phyloP scores from a whole-genome alignment of 2,113 vertebrate species.

The Eulemur macaco region DNA sequence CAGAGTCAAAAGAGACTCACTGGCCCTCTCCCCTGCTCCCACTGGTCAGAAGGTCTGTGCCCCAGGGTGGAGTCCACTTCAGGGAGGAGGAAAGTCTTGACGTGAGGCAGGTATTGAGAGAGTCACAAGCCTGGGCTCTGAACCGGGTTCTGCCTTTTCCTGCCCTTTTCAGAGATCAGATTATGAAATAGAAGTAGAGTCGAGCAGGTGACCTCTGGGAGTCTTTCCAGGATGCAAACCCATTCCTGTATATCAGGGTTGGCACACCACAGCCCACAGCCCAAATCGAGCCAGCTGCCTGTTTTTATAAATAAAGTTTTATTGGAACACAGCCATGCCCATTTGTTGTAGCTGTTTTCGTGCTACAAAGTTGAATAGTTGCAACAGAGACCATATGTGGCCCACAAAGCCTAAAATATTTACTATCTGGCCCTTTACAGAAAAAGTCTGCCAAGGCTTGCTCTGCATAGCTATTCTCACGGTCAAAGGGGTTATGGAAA shows the following conservation, averaged over 20 bases:
- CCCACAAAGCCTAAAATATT: conserved; percentile 14
- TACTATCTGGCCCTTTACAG: background rate
- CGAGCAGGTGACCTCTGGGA: background rate
- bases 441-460: background rate
- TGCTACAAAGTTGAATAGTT: background rate
- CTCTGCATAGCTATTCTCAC: background rate
- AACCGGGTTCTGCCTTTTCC: background rate
- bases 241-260: background rate
- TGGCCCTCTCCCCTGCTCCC: background rate
- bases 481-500: background rate
- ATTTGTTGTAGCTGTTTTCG: background rate
- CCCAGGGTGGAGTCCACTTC: background rate
- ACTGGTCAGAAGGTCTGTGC: background rate
- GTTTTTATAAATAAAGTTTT: conserved; percentile 60
- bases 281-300: background rate
- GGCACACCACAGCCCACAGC: background rate
- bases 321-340: background rate
- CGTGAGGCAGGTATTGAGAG: background rate
- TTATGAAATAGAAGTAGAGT: background rate
- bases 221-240: background rate
- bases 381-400: background rate
- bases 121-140: background rate
- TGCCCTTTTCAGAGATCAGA: background rate
- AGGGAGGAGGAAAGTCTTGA: background rate
- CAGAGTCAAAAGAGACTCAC: background rate